A percentile compares a stretch with the other conserved stretches of the same genome.
These are phyloP conservation scores for Drosophila recens DNA, from an alignment of 2,888 invertebrate species.

Conservation along the genomic window DNA sequence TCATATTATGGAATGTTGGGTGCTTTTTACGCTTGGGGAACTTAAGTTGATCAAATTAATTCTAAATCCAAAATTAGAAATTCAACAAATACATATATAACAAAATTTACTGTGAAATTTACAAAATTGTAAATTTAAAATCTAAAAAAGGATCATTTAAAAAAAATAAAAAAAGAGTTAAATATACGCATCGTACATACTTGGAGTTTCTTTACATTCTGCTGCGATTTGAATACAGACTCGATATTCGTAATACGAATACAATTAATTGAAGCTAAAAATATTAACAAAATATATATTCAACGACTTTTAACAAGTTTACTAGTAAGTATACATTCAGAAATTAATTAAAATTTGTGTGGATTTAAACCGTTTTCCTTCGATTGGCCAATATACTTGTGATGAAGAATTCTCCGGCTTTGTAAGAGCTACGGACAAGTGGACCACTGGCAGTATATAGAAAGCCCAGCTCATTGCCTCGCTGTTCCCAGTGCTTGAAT, in stretches of 20 bases:
- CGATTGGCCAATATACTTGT: slow-evolving; percentile 91
- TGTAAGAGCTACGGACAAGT: slow-evolving; percentile 97
- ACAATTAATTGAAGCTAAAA: background rate
- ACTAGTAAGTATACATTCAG: slow-evolving; percentile 10
- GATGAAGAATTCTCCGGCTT: slow-evolving; percentile 98
- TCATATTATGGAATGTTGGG: too few species aligned
- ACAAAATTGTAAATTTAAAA: too few species aligned
- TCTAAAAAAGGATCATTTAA: too few species aligned
- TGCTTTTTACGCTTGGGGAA: too few species aligned
- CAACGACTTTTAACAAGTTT: slow-evolving; percentile 28
- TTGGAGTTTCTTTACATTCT: too few species aligned
- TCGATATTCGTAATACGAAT: background rate
- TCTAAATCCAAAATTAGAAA: too few species aligned
- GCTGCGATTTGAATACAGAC: too few species aligned
- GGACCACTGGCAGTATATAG: slow-evolving; percentile 99
- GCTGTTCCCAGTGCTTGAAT: slow-evolving; percentile 93
- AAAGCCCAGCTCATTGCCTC: slow-evolving; percentile 95
- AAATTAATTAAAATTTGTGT: background rate
- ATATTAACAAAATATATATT: slow-evolving; percentile 18
- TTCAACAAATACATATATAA: too few species aligned
- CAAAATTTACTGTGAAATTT: too few species aligned
- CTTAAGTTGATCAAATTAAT: too few species aligned
- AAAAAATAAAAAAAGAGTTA: too few species aligned
- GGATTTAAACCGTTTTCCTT: slow-evolving; percentile 36
- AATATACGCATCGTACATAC: too few species aligned